Base-by-base conservation (phyloP, 2,797 vertebrate genomes). In the Lophius americanus region DNA sequence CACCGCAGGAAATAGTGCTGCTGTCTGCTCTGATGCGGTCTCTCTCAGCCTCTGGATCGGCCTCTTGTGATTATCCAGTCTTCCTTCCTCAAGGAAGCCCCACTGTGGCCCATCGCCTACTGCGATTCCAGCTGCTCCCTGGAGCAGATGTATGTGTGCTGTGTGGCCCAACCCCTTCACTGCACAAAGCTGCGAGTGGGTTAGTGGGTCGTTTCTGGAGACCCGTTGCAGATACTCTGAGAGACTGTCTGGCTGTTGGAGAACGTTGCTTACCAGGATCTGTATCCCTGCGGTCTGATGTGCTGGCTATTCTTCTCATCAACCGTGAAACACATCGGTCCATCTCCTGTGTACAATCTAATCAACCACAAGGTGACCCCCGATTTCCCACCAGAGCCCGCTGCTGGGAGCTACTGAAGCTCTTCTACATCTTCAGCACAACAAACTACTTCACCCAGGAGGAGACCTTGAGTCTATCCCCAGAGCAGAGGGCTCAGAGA, bases 81-180 rank as follows among this genome's bases (percentile, higher is more conserved):
- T 97, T 97, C 83, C 92, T 97, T 44, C 96, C 96, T 0, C 95
- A 96, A n/a, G 95, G 96, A 49, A 98, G 96, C 72, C 96, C 96
- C 51, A 96, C 94, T 0, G 94, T 98, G 41, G 95, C 96, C 2
- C 95, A 96, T 64, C 94, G 96, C 12, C 92, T 97, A 8, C 92
- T 98, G 47, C 93, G 94, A 41, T 94, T 97, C 75, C 94, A 93
- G 67, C 90, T 98, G 59, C 93, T 97, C 5, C 95, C 93, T 0
- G 93, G 94, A 35, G 89, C 92, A 33, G 93, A 95, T 7, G 92
- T 94, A 49, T 96, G 95, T 14, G 84, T 96, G 69, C 92, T 98
- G 54, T 98, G 96, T 7, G 96, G 96, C 12, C 96, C 96, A 0
- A 93, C 87, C 0, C 96, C 96, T 0, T 90, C 95, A n/a, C 89